Conservation (phyloP, 2,888 invertebrate genomes). For the Lordiphosa fenestrarum region DNA sequence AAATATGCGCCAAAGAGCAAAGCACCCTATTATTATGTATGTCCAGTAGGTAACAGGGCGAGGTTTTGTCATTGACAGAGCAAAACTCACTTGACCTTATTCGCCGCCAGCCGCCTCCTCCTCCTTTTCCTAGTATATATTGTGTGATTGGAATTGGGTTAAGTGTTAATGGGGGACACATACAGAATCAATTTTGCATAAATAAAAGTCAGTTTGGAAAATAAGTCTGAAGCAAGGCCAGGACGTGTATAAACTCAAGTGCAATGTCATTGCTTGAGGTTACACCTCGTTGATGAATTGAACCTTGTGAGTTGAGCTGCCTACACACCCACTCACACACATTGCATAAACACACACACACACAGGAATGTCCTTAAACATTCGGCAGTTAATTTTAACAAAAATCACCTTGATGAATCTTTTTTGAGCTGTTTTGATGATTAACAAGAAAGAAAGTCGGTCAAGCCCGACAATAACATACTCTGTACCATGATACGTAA, state of each 20-base stretch:
- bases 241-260: conserved; percentile 19
- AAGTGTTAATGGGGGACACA: conserved; percentile 40
- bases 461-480: too few species aligned
- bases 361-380: too few species aligned
- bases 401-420: too few species aligned
- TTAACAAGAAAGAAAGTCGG: too few species aligned
- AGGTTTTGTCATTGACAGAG: conserved; percentile 32
- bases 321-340: neutral
- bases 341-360: neutral
- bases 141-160: conserved; percentile 58
- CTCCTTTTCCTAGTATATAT: conserved; percentile 14
- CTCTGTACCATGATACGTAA: too few species aligned
- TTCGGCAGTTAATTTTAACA: too few species aligned
- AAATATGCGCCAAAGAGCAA: too few species aligned
- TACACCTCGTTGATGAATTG: neutral
- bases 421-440: too few species aligned
- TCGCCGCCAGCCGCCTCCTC: neutral
- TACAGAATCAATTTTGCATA: conserved; percentile 51
- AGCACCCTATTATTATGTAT: neutral
- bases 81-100: conserved; percentile 44
- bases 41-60: conserved; percentile 11
- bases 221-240: conserved; percentile 9
- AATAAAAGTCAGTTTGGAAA: conserved; percentile 30
- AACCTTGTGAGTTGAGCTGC: neutral
- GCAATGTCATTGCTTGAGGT: conserved; percentile 19